Evolutionary conservation across 2,113 vertebrate genomes (phyloP).

Genomic region (Calidris pugnax): DNA sequence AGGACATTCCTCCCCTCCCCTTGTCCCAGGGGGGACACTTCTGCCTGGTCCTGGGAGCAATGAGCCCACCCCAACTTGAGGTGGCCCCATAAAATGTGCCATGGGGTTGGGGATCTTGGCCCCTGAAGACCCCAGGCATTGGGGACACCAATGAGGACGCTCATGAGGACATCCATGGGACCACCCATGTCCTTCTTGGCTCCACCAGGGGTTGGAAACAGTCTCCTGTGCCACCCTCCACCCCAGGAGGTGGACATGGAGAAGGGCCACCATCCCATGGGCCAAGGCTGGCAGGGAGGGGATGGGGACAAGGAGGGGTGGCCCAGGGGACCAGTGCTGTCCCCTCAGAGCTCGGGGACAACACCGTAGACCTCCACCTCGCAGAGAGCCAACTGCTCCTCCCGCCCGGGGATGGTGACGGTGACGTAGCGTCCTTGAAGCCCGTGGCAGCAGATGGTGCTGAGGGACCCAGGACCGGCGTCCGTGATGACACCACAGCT

Average conservation of each 20-base stretch:
- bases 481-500: neutral
- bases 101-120: neutral
- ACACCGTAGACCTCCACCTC: neutral
- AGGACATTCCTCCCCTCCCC: neutral
- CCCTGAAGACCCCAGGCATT: neutral
- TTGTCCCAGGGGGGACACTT: neutral
- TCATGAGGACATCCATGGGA: no score
- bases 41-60: neutral
- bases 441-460: neutral
- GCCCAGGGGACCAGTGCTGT: neutral
- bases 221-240: neutral
- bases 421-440: neutral
- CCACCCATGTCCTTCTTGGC: neutral
- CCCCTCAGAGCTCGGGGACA: neutral
- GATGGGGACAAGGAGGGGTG: neutral
- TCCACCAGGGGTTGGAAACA: neutral
- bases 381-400: neutral
- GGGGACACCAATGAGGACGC: no score
- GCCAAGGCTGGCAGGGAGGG: neutral
- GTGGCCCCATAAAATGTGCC: neutral
- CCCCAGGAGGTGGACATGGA: neutral
- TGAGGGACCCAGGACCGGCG: neutral
- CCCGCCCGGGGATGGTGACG: neutral
- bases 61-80: neutral
- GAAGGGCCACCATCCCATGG: neutral